Percentiles rank a stretch among this genome's conserved stretches.
Evolutionary conservation across 1,140 invertebrate genomes (phyloP).

Genomic region (Pogonomyrmex barbatus): DNA sequence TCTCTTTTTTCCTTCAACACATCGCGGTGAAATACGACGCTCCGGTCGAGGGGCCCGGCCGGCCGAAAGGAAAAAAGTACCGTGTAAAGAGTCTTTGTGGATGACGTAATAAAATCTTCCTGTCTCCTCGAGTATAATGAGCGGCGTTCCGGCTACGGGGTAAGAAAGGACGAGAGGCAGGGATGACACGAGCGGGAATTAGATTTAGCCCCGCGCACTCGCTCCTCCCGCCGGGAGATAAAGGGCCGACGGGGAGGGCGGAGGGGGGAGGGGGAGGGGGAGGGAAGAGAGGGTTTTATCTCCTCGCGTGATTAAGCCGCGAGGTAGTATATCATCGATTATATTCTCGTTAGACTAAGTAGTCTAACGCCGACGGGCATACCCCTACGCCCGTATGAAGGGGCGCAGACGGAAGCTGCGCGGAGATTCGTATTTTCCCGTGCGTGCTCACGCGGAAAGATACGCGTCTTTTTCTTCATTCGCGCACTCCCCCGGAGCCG

Average conservation of each 20-base stretch:
- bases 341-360: slow-evolving; percentile 83
- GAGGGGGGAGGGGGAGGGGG: slow-evolving; percentile 58
- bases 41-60: slow-evolving; percentile 38
- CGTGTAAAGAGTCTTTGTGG: slow-evolving; percentile 66
- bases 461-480: slow-evolving; percentile 59
- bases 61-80: slow-evolving; percentile 42
- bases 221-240: slow-evolving; percentile 54
- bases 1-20: slow-evolving; percentile 9
- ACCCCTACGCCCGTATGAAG: neutral
- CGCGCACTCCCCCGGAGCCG: slow-evolving; percentile 13
- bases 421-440: slow-evolving; percentile 59
- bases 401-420: slow-evolving; percentile 18
- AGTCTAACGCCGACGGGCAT: slow-evolving; percentile 58
- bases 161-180: slow-evolving; percentile 46
- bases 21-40: slow-evolving; percentile 52
- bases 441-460: slow-evolving; percentile 62
- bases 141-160: slow-evolving; percentile 50
- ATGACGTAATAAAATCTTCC: slow-evolving; percentile 71
- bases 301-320: slow-evolving; percentile 83
- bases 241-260: slow-evolving; percentile 49
- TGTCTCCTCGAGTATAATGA: slow-evolving; percentile 67
- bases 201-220: slow-evolving; percentile 46
- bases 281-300: slow-evolving; percentile 77
- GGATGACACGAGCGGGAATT: slow-evolving; percentile 70
- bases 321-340: slow-evolving; percentile 83